phyloP scores from a whole-genome alignment of 2,797 vertebrate species.

The Yasuhikotakia modesta region DNA sequence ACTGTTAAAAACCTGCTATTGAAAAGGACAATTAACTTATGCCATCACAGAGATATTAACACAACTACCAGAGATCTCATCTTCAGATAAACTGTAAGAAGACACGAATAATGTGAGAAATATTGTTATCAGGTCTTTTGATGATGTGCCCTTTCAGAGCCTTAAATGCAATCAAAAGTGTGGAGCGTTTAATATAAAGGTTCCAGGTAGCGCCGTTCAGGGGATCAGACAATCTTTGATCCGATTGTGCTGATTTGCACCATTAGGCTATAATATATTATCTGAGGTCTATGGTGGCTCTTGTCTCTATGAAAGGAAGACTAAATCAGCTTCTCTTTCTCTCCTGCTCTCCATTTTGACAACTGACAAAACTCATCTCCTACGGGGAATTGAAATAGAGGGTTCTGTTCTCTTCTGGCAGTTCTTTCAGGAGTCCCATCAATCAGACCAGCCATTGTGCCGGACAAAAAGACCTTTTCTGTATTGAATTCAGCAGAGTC shows the following conservation, averaged over 20 bases:
- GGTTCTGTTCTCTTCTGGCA: slow-evolving; percentile 80
- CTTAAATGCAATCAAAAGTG: slow-evolving; percentile 40
- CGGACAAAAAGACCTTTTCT: slow-evolving; percentile 72
- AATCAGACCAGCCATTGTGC: slow-evolving; percentile 80
- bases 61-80: slow-evolving; percentile 18
- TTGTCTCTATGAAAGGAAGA: slow-evolving; percentile 63
- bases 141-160: slow-evolving; percentile 47
- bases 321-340: slow-evolving; percentile 71
- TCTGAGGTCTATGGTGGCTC: slow-evolving; percentile 63
- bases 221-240: slow-evolving; percentile 45
- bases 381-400: slow-evolving; percentile 79
- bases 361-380: slow-evolving; percentile 81
- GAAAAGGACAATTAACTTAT: slow-evolving; percentile 20
- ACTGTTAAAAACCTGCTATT: neutral
- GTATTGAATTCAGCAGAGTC: slow-evolving; percentile 74
- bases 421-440: slow-evolving; percentile 78
- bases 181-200: slow-evolving; percentile 35
- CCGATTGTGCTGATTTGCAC: slow-evolving; percentile 62
- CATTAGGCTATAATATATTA: slow-evolving; percentile 53
- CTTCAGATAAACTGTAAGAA: slow-evolving; percentile 9
- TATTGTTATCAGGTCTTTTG: slow-evolving; percentile 35
- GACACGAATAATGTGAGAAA: slow-evolving; percentile 20
- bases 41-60: slow-evolving; percentile 2
- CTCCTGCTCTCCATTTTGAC: slow-evolving; percentile 73
- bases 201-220: slow-evolving; percentile 34